Evolutionary conservation across 2,113 vertebrate genomes (phyloP).

Genomic region (Etheostoma cragini): DNA sequence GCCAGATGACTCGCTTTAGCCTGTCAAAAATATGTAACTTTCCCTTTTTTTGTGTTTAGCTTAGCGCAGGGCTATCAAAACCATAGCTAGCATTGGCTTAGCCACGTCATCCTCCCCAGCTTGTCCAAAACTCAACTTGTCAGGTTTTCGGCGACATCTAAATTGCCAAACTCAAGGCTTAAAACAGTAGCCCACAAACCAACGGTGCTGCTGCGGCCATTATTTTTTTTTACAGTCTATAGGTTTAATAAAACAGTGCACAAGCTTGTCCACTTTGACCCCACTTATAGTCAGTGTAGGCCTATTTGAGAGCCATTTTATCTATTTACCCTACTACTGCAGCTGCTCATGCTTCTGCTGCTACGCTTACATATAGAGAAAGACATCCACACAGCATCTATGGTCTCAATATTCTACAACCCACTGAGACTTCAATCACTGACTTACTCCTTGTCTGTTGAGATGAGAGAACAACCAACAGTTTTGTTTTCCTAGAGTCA

Average conservation of each 20-base stretch:
- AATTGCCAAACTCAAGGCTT: too few relatives aligned
- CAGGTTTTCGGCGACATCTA: too few relatives aligned
- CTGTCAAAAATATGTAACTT: too few relatives aligned
- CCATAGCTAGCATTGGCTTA: neutral
- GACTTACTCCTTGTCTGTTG: neutral
- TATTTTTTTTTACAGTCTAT: too few relatives aligned
- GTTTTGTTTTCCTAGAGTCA: slow-evolving; percentile 20
- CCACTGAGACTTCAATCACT: neutral
- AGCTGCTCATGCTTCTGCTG: neutral
- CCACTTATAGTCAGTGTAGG: neutral
- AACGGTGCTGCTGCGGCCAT: too few relatives aligned
- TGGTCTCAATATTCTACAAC: slow-evolving; percentile 2
- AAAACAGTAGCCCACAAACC: too few relatives aligned
- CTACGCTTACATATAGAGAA: slow-evolving; percentile 6
- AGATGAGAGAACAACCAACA: slow-evolving; percentile 11
- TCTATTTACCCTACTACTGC: neutral
- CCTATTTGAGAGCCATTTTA: neutral
- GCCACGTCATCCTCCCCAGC: too few relatives aligned
- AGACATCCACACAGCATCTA: neutral
- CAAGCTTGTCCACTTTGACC: neutral
- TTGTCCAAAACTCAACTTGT: too few relatives aligned
- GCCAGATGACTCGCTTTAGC: too few relatives aligned
- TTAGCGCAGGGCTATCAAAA: too few relatives aligned
- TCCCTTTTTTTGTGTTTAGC: too few relatives aligned
- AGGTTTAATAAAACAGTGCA: neutral